phyloP scores from a whole-genome alignment of 1,140 invertebrate species.

The Bombus terrestris region DNA sequence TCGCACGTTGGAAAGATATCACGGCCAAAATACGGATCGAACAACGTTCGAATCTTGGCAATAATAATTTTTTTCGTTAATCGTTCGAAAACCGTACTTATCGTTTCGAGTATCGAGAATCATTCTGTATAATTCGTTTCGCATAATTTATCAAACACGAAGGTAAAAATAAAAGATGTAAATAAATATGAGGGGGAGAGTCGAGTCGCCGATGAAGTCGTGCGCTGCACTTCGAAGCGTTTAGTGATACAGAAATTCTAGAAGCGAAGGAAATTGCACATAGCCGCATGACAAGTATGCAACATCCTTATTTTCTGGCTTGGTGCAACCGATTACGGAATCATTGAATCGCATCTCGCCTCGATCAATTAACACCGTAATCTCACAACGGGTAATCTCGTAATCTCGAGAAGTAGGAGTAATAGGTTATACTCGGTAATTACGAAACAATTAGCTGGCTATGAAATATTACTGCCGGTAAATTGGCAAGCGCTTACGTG shows the following conservation, averaged over 20 bases:
- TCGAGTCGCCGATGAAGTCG: background rate
- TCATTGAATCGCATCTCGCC: slow-evolving; percentile 2
- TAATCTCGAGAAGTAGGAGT: background rate
- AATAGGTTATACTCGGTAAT: background rate
- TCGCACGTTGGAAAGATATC: background rate
- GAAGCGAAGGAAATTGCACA: background rate
- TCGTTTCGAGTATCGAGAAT: slow-evolving; percentile 9
- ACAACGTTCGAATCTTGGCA: background rate
- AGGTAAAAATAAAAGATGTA: background rate
- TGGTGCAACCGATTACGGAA: background rate
- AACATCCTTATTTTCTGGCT: background rate
- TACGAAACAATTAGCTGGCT: slow-evolving; percentile 35
- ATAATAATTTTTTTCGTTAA: background rate
- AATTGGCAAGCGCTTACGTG: slow-evolving; percentile 28
- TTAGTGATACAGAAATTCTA: background rate
- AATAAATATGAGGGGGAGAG: background rate
- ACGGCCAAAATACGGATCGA: background rate
- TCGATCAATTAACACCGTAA: slow-evolving; percentile 18
- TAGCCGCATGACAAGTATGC: background rate
- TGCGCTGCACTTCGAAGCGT: slow-evolving; percentile 2
- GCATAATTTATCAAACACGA: background rate
- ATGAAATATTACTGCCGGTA: slow-evolving; percentile 9
- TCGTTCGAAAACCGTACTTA: background rate
- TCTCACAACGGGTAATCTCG: background rate
- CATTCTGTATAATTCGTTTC: slow-evolving; percentile 30